Evolutionary conservation across 2,113 vertebrate genomes (phyloP).

Genomic region (Gallinago jamesoni): DNA sequence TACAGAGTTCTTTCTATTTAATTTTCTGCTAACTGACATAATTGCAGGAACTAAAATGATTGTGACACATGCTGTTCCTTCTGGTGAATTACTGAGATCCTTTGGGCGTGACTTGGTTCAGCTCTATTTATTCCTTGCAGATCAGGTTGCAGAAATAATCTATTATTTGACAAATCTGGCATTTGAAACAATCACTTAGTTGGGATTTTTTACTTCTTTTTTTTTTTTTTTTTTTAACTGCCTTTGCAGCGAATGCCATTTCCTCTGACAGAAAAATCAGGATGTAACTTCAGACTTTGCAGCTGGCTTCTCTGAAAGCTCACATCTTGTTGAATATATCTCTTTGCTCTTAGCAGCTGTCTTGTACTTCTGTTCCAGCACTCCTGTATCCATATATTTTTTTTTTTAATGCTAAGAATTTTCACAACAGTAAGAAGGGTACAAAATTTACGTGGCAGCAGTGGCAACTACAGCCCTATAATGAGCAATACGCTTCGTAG

Average conservation of each 20-base stretch:
- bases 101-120: background rate
- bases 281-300: background rate
- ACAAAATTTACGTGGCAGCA: background rate
- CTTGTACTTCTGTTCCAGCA: background rate
- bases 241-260: background rate
- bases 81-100: background rate
- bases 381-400: background rate
- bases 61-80: background rate
- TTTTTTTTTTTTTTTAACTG: background rate
- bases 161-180: background rate
- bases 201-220: too few relatives aligned
- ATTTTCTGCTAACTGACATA: background rate
- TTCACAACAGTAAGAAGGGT: background rate
- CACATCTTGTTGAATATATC: background rate
- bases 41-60: background rate
- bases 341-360: background rate
- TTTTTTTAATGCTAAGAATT: background rate
- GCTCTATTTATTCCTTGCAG: background rate
- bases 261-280: background rate
- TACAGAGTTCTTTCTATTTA: background rate
- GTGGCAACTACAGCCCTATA: background rate
- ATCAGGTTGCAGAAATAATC: background rate
- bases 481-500: background rate
- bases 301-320: background rate
- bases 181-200: background rate